Base-by-base conservation (phyloP, 2,113 vertebrate species). In the Tetrao urogallus region DNA sequence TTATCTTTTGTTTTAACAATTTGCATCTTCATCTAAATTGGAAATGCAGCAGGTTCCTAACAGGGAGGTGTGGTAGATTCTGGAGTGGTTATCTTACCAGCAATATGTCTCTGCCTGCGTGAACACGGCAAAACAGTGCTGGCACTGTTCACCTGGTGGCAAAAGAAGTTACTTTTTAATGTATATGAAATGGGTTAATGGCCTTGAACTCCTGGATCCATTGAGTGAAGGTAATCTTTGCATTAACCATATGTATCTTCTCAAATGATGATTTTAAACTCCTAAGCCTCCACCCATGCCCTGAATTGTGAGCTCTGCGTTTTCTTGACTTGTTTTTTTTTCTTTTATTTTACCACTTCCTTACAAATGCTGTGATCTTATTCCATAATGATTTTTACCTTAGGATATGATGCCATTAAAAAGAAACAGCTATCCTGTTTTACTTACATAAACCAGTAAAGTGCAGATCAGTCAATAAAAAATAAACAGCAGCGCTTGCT, bases 1-100 rank as follows among this genome's bases (percentile, higher is more conserved):
- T 83, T 92, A n/a, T 92, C 70, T 91, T 94, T 89, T 90, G 88
- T 74, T 76, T 56, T 90, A 74, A 65, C 65, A 69, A 42, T 86
- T 92, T 91, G 19, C n/a, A 57, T 86, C 76, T 77, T 74, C 47
- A 61, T 92, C 57, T 93, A 32, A 81, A 75, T 20, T 94, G 72
- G 67, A 95, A 64, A 52, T 34, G 34, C 18, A 83, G 25, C 69
- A 92, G 85, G 85, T 91, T 94, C 67, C 88, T 88, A 86, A 27
- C 65, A 65, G 57, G 77, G 66, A 69, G 48, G 61, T 61, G 17
- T 43, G 79, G 70, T 57, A 52, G 56, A 50, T 84, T 84, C 56
- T 56, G 38, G 50, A 69, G 48, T 45, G 34, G 63, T 75, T 82
- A 86, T 84, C 74, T 84, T 90, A 93, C 92, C 93, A 86, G 63